Base-by-base conservation (phyloP, 2,113 vertebrate genomes). In the Aythya baeri region DNA sequence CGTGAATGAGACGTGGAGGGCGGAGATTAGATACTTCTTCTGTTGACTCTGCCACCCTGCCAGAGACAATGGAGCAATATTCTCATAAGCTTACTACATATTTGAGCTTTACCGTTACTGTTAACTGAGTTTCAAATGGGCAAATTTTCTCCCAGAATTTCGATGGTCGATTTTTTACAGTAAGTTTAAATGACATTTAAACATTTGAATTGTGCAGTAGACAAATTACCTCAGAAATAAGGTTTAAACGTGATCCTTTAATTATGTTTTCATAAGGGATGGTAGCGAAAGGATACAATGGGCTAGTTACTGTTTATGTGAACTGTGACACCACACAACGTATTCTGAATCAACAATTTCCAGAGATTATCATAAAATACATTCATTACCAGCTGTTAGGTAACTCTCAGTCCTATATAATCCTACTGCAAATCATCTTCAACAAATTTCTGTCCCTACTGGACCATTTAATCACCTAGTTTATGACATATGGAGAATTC, bases 11-110 rank as follows among this genome's bases (percentile, higher is more conserved):
- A 29, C 99, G 98, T 5, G 98, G 98, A 3, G 99, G 99, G 4
- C 99, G 98, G 11, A 99, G 98, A 67, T 98, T 99, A 10, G 97
- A 98, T 54, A 99, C 99, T 43, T 99, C 99, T 92, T 99, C 99
- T 2, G 99, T 98, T 1, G 99, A 98, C 88, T 99, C 99, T 20
- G 99, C 99, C 77, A 90, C 99, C 96, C 99, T 99, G 95, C 58
- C 83, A 96, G 3, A 74, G 76, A 80, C 21, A 66, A 66, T 17
- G 66, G 34, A 80, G 62, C 13, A 21, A 7, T 1, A 43, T 21
- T 43, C 17, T 38, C 38, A 10, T 78, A 43, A 90, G 34, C 6
- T 63, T 14, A 59, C 17, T 6, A 29, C 14, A 66, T 2, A 3
- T 36, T 43, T 49, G 11, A 58, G 14, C 52, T 72, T 52, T 70